Base-by-base conservation (phyloP, 2,888 invertebrate genomes). In the Morpho helenor region DNA sequence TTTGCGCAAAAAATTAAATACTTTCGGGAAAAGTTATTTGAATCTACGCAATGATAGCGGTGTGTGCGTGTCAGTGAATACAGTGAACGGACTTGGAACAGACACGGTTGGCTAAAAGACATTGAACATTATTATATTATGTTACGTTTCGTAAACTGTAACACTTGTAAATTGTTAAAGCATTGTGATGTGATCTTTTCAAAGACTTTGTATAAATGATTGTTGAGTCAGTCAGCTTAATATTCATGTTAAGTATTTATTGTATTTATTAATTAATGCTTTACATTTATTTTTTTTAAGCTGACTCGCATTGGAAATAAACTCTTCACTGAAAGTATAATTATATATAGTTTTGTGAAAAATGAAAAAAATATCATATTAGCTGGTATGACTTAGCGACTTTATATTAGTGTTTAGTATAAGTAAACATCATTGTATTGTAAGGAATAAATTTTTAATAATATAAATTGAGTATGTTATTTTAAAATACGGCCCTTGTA, bases 1-100 rank as follows among this genome's bases (percentile, higher is more conserved):
- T 99, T 99, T 92, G 97, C 97, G 80, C 96, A 96, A 89, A 97
- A 97, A 92, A 96, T 98, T 67, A 96, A 96, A 90, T 94, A 93
- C 84, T 93, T 97, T 81, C 93, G 97, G 74, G 96, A 97, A 91
- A 96, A 94, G 86, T 92, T 96, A 77, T 95, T 94, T 74, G 94
- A 95, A 82, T 91, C 86, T 66, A 88, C 89, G 68, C 87, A 86
- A 84, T 90, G 78, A 87, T 81, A 75, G 75, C 45, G 77, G 83
- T 82, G 82, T 73, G 72, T 80, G 83, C 83, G 86, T 76, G 73
- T 72, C 56, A 66, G 67, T 66, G 66, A 64, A 66, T 67, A 31
- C 31, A 66, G 65, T 65, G 60, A 46, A 5, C 7, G n/a, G 8
- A 43, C 43, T 16, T 31, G 10, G 22, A 43, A 10, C 10, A 31